Evolutionary conservation across 2,888 invertebrate genomes (phyloP), one percentile per base, ranked within the genome.

Genomic region (Listrodromus nycthemerus): DNA sequence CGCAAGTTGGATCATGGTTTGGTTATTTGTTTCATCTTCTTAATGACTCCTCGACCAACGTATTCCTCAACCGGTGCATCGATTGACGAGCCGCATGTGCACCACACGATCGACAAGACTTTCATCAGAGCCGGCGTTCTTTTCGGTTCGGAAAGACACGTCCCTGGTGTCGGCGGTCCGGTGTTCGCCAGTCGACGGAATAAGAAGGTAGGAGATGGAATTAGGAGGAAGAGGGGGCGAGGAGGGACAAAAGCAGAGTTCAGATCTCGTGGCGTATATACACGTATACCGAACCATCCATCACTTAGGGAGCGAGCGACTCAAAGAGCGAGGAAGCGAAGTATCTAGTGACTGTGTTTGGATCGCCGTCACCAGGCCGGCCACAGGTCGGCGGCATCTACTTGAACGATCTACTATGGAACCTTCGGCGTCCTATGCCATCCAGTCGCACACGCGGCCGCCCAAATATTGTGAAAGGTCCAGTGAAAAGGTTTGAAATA

Each of bases 391-490:
- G 82, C 84, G 82, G 84, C 86, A 84, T 84, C 82, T 80, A 71
- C 78, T 79, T 75, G 83, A 84, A 55, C 81, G 67, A 78, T 85
- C 75, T 77, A 71, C 78, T 30, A 27, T 61, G 61, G 27, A 30
- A 16, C 30, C 24, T 30, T 61, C 27, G 27, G 61, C n/a, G 41
- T 45, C 27, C n/a, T 61, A 30, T 61, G 30, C 61, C 41, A 16
- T 27, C 61, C 45, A 30, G 66, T 50, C 76, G 83, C 90, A 90
- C 90, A 84, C 83, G 83, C 82, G 78, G 80, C 30, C 67, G 89
- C 88, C 92, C 92, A 93, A 93, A 93, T 93, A 93, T 93, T 93
- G 93, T 93, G 93, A 93, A 93, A 93, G 93, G 92, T 93, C 93
- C 91, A 93, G 92, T 63, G 81, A 93, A 93, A 92, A 92, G 92